Percentiles rank a stretch among this genome's conserved stretches.
phyloP scores from a whole-genome alignment of 1,140 invertebrate species.

The Sitobion miscanthi region DNA sequence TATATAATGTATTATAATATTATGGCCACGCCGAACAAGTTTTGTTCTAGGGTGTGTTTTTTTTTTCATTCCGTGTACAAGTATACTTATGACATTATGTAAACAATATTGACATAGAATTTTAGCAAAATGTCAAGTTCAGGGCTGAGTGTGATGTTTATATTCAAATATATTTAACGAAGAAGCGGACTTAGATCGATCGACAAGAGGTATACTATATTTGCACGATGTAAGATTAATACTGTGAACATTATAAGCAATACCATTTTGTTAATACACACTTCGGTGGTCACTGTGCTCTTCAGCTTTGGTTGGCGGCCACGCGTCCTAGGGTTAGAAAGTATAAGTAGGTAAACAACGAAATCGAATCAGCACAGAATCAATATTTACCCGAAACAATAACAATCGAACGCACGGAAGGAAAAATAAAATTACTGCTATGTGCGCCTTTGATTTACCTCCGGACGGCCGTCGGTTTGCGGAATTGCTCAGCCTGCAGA shows the following conservation, averaged over 20 bases:
- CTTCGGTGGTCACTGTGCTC: not conserved
- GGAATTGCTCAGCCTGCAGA: no score
- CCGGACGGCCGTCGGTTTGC: no score
- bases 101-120: not conserved
- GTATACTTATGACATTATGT: not conserved
- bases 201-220: no score
- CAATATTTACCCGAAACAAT: not conserved
- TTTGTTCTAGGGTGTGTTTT: not conserved
- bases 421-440: not conserved
- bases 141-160: not conserved
- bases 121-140: not conserved
- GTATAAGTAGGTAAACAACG: not conserved
- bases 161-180: not conserved
- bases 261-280: not conserved
- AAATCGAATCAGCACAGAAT: not conserved
- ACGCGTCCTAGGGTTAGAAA: not conserved
- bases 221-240: no score
- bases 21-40: not conserved
- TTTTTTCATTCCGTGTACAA: not conserved
- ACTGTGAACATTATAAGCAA: no score
- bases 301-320: not conserved
- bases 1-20: not conserved
- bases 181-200: no score
- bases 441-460: no score
- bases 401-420: not conserved